Conservation (phyloP, 1,140 invertebrate genomes). For the Anadara kagoshimensis region DNA sequence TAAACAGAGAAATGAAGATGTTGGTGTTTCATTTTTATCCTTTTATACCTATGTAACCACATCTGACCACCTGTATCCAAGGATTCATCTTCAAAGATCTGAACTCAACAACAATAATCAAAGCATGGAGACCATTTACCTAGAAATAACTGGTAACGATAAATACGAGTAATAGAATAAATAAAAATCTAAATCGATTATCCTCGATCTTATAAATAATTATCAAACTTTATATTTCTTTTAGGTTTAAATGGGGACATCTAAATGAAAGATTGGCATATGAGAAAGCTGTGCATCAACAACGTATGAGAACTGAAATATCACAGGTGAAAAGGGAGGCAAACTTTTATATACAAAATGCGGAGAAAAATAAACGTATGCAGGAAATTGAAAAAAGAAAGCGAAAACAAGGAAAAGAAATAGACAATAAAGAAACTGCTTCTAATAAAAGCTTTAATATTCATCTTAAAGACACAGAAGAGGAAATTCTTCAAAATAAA, state of each 20-base stretch:
- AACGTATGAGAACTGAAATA: conserved; percentile 90
- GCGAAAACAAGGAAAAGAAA: conserved; percentile 36
- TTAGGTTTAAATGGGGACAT: conserved; percentile 95
- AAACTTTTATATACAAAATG: conserved; percentile 87
- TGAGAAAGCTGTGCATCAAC: conserved; percentile 91
- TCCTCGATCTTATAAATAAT: no score
- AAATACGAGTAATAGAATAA: no score
- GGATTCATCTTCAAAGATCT: no score
- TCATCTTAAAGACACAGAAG: conserved; percentile 62
- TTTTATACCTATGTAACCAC: no score
- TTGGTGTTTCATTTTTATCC: no score
- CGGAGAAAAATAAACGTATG: conserved; percentile 83
- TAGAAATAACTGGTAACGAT: no score
- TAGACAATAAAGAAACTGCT: conserved; percentile 17
- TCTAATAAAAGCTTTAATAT: conserved; percentile 41
- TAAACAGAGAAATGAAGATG: no score
- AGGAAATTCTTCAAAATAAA: conserved; percentile 58
- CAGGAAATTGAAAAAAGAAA: conserved; percentile 30
- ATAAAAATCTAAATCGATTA: no score
- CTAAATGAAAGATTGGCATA: conserved; percentile 92
- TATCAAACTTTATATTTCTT: neutral
- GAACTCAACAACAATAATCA: no score
- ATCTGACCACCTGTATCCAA: no score
- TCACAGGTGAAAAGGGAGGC: conserved; percentile 90
- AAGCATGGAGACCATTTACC: no score